These are phyloP conservation scores for Urosaurus nigricauda DNA, from an alignment of 2,797 vertebrate genomes.

Conservation along the genomic window DNA sequence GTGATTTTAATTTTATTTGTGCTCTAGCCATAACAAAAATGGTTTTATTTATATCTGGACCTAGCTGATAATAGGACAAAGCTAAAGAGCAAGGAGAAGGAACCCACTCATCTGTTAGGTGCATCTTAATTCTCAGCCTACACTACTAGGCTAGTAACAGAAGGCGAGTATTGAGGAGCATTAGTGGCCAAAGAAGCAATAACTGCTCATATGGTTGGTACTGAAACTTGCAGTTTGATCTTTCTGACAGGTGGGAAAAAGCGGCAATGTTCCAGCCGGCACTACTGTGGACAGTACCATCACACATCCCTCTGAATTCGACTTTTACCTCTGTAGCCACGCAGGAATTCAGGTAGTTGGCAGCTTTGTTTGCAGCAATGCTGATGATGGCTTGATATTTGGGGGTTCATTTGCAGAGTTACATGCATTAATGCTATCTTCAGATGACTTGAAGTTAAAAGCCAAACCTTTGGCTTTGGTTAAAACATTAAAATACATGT, in stretches of 20 bases:
- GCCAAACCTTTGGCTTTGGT: too few relatives aligned
- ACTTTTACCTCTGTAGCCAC: conserved; percentile 99
- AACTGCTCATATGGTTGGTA: not conserved
- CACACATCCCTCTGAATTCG: conserved; percentile 98
- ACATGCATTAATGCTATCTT: not conserved
- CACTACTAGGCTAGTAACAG: not conserved
- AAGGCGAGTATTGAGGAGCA: not conserved
- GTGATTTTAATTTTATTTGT: not conserved
- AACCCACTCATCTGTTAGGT: not conserved
- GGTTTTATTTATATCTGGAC: not conserved
- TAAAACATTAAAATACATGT: not conserved
- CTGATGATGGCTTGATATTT: not conserved
- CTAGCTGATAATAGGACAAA: not conserved
- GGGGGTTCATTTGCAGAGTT: not conserved
- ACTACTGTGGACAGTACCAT: conserved; percentile 99
- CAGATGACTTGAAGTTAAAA: too few relatives aligned
- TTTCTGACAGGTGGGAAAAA: conserved; percentile 93
- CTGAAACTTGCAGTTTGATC: conserved; percentile 16
- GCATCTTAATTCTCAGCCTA: not conserved
- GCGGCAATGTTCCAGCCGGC: conserved; percentile 97
- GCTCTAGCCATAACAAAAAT: not conserved
- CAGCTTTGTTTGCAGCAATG: conserved; percentile 25
- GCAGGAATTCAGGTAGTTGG: conserved; percentile 95
- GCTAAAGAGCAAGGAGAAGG: not conserved
- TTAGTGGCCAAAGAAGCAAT: not conserved